Conservation (phyloP, 2,888 invertebrate genomes). For the Listrodromus nycthemerus region DNA sequence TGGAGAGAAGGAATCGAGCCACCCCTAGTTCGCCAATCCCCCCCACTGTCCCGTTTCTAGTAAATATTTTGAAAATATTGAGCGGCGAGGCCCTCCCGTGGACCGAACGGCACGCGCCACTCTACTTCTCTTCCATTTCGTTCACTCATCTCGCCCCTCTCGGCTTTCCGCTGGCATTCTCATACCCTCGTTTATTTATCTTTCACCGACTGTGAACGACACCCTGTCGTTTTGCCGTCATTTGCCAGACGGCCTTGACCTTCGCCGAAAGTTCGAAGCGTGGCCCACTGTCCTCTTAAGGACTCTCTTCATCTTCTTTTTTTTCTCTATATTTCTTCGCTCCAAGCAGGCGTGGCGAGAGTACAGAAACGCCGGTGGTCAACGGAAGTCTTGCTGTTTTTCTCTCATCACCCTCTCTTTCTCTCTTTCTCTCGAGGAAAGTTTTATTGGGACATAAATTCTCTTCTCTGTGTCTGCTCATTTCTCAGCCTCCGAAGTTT, state of each 20-base stretch:
- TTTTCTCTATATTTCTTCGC: constrained; percentile 2
- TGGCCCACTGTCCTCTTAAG: constrained; percentile 61
- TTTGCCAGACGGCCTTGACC: constrained; percentile 51
- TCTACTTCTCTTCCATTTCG: constrained; percentile 15
- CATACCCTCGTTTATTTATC: constrained; percentile 20
- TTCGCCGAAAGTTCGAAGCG: constrained; percentile 48
- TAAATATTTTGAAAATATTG: constrained; percentile 72
- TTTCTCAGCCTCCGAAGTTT: constrained; percentile 12
- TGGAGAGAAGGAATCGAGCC: background rate
- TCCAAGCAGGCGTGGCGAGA: background rate
- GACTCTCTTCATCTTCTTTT: constrained; percentile 18
- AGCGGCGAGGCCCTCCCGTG: constrained; percentile 61
- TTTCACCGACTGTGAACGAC: constrained; percentile 21
- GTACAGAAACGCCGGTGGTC: constrained; percentile 42
- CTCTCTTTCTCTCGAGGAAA: constrained; percentile 50
- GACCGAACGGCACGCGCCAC: constrained; percentile 62
- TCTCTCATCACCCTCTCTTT: constrained; percentile 38
- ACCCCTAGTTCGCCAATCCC: background rate
- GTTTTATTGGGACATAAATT: constrained; percentile 71
- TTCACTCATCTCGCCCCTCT: background rate
- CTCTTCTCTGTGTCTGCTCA: constrained; percentile 40
- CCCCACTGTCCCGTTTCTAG: constrained; percentile 4
- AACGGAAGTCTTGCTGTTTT: constrained; percentile 57
- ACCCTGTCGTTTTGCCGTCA: constrained; percentile 20
- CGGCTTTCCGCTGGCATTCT: background rate